Evolutionary conservation across 2,113 vertebrate species (phyloP).

Genomic region (Scytalopus superciliaris): DNA sequence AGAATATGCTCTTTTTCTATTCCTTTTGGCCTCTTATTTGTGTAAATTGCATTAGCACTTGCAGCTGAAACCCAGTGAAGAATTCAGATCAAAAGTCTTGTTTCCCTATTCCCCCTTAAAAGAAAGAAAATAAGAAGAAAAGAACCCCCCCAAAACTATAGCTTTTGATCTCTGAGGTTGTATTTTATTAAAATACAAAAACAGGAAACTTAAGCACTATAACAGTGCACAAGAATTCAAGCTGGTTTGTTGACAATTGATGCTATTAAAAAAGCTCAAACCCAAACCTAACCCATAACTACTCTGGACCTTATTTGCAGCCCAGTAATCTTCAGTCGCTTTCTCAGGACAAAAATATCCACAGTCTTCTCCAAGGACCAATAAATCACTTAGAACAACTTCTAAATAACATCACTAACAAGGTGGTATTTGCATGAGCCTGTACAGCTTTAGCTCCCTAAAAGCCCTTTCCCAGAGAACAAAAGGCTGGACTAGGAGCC

Average conservation of each 20-base stretch:
- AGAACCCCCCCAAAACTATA: not conserved
- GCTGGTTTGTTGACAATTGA: not conserved
- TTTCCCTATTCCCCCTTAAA: not conserved
- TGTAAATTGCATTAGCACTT: not conserved
- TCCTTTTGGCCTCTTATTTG: not conserved
- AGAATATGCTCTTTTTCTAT: not conserved
- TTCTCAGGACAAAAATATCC: not conserved
- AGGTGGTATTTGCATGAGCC: not conserved
- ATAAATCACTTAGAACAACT: not conserved
- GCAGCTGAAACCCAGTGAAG: not conserved
- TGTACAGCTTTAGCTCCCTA: not conserved
- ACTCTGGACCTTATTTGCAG: not conserved
- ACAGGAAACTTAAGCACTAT: not conserved
- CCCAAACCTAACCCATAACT: not conserved
- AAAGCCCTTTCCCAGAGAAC: not conserved
- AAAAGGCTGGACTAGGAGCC: not conserved
- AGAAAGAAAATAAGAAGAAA: not conserved
- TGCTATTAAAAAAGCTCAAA: not conserved
- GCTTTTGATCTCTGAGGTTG: not conserved
- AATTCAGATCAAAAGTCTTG: not conserved
- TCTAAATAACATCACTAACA: not conserved
- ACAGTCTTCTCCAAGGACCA: not conserved
- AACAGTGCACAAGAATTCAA: not conserved
- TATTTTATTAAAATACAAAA: not conserved
- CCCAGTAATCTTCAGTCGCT: not conserved